A percentile compares a stretch with the other conserved stretches of the same genome.
These are phyloP conservation scores for Aporophyla lueneburgensis DNA, from an alignment of 2,888 invertebrate genomes.

Conservation along the genomic window DNA sequence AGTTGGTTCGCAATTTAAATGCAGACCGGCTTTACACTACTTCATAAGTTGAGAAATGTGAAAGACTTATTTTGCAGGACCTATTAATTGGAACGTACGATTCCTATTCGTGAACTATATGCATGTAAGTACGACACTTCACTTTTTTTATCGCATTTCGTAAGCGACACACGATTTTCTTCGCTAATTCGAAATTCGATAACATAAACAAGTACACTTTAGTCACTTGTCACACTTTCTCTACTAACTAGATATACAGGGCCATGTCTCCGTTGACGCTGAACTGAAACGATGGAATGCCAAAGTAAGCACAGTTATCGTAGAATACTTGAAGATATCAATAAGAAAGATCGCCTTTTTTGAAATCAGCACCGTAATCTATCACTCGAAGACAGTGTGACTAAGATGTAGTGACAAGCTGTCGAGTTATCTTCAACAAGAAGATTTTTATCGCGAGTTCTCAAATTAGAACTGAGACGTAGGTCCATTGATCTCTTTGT, in stretches of 20 bases:
- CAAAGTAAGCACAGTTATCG: slow-evolving; percentile 50
- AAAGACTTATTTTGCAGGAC: not conserved
- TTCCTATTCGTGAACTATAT: slow-evolving; percentile 1
- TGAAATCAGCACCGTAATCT: slow-evolving; percentile 46
- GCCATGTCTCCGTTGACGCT: slow-evolving; percentile 44
- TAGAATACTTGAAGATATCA: slow-evolving; percentile 39
- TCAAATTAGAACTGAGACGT: slow-evolving; percentile 31
- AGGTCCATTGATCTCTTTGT: slow-evolving; percentile 27
- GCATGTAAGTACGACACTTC: not conserved
- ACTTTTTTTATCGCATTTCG: not conserved
- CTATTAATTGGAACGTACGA: not conserved
- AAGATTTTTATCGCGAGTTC: slow-evolving; percentile 46
- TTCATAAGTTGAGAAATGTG: not conserved
- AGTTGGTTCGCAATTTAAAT: not conserved
- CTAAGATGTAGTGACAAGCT: slow-evolving; percentile 53
- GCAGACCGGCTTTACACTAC: not conserved
- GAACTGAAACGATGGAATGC: slow-evolving; percentile 29
- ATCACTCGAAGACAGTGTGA: slow-evolving; percentile 44
- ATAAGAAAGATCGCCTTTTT: slow-evolving; percentile 32
- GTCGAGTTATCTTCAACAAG: slow-evolving; percentile 51
- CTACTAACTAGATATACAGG: slow-evolving; percentile 56
- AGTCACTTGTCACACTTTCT: slow-evolving; percentile 15
- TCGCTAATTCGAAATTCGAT: not conserved
- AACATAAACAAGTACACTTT: not conserved
- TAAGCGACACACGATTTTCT: slow-evolving; percentile 8